phyloP scores from a whole-genome alignment of 2,888 invertebrate species.

The Chalcosyrphus nemorum region DNA sequence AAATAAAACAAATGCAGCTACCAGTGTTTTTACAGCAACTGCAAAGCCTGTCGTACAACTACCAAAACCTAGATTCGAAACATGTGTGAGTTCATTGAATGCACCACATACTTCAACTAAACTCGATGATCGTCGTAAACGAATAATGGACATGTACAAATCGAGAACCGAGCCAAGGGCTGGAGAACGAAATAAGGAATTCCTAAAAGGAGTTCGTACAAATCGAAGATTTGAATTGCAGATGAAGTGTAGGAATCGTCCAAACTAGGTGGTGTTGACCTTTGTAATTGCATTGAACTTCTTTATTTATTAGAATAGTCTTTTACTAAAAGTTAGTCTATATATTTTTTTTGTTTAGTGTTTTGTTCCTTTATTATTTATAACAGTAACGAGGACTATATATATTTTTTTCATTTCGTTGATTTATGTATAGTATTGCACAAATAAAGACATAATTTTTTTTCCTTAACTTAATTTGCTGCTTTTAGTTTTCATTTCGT shows the following conservation, averaged over 20 bases:
- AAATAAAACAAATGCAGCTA: slow-evolving; percentile 3
- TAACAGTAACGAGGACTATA: neutral
- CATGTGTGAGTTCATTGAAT: neutral
- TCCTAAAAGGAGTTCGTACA: slow-evolving; percentile 86
- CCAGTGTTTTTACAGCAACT: neutral
- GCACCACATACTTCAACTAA: slow-evolving; percentile 61
- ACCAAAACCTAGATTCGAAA: slow-evolving; percentile 21
- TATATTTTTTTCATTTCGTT: neutral
- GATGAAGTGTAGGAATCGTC: slow-evolving; percentile 85
- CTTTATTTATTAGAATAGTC: neutral
- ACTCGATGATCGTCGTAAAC: slow-evolving; percentile 76
- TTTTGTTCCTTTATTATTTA: slow-evolving; percentile 6
- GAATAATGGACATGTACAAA: slow-evolving; percentile 79
- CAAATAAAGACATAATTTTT: neutral
- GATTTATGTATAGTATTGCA: neutral
- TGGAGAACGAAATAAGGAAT: slow-evolving; percentile 67
- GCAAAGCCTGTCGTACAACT: neutral
- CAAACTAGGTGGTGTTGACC: slow-evolving; percentile 15
- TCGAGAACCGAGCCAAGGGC: slow-evolving; percentile 69
- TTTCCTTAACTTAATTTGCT: neutral
- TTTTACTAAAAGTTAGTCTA: neutral
- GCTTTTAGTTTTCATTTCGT: too few relatives aligned
- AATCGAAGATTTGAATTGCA: slow-evolving; percentile 89
- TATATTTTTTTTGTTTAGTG: slow-evolving; percentile 8
- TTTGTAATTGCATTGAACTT: neutral